phyloP scores from a whole-genome alignment of 1,140 invertebrate species.

The Mesaphorura yosii region DNA sequence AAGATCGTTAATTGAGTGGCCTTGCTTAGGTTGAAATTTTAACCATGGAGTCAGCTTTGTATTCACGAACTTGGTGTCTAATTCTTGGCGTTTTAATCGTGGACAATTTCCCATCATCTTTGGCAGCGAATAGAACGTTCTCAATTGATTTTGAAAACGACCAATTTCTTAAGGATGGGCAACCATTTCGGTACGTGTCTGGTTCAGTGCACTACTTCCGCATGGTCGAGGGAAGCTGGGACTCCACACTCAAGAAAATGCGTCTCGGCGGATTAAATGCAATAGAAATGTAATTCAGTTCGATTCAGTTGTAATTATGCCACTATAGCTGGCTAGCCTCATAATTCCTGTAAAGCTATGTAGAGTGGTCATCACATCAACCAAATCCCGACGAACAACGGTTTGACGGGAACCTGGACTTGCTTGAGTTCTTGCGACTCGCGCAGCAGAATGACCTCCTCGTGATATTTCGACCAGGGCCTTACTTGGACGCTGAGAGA shows the following conservation, averaged over 20 bases:
- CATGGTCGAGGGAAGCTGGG: constrained; percentile 68
- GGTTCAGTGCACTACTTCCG: constrained; percentile 90
- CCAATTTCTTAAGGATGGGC: constrained; percentile 69
- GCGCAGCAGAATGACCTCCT: constrained; percentile 68
- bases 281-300: constrained; percentile 62
- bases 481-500: constrained; percentile 83
- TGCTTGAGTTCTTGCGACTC: constrained; percentile 60
- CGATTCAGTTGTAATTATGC: constrained; percentile 7
- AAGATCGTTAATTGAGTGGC: too few species aligned
- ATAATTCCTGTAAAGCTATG: constrained; percentile 21
- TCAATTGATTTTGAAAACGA: too few species aligned
- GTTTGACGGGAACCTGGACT: constrained; percentile 66
- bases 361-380: constrained; percentile 51
- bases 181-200: constrained; percentile 69
- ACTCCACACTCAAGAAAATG: constrained; percentile 67
- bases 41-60: too few species aligned
- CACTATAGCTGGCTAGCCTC: background rate
- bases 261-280: constrained; percentile 80
- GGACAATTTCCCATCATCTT: too few species aligned
- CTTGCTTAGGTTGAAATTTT: too few species aligned
- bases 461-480: constrained; percentile 77
- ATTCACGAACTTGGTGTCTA: too few species aligned
- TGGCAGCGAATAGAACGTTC: too few species aligned
- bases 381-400: constrained; percentile 50
- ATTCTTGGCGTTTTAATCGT: too few species aligned